These are phyloP conservation scores for Stenodera caucasica DNA, from an alignment of 2,888 invertebrate species.

Conservation along the genomic window DNA sequence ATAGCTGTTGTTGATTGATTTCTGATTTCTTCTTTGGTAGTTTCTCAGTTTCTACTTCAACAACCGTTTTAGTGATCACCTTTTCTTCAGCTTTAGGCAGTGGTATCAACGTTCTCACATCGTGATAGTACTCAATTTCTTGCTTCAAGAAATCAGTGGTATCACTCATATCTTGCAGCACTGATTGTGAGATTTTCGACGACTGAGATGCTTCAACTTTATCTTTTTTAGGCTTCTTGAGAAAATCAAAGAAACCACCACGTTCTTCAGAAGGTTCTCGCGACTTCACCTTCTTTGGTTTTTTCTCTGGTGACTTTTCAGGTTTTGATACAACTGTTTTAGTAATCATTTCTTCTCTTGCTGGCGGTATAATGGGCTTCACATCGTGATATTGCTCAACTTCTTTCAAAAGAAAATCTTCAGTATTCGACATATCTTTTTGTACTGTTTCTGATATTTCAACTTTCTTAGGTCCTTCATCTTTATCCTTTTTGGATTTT, in stretches of 20 bases:
- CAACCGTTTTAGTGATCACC: not conserved
- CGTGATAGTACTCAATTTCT: constrained; percentile 45
- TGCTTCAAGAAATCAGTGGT: constrained; percentile 40
- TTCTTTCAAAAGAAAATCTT: constrained; percentile 33
- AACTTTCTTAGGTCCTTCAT: not conserved
- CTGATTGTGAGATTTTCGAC: no score
- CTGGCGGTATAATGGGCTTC: constrained; percentile 11
- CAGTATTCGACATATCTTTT: constrained; percentile 29
- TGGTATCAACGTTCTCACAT: constrained; percentile 36
- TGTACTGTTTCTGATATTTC: constrained; percentile 10
- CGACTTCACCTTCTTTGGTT: not conserved
- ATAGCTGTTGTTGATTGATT: not conserved
- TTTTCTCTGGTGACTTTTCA: not conserved
- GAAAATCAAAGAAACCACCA: constrained; percentile 5
- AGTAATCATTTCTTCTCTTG: not conserved
- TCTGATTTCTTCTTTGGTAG: not conserved
- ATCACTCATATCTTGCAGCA: constrained; percentile 44
- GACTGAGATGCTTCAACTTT: not conserved
- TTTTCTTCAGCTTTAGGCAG: not conserved
- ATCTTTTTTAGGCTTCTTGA: not conserved
- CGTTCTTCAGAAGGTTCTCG: constrained; percentile 6
- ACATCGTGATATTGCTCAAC: constrained; percentile 34
- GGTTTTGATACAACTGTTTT: not conserved
- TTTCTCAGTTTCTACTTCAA: not conserved
- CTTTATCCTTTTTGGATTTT: not conserved